Evolutionary conservation across 2,888 invertebrate genomes (phyloP), one percentile per base, ranked within the genome.

Genomic region (Papilio elwesi): DNA sequence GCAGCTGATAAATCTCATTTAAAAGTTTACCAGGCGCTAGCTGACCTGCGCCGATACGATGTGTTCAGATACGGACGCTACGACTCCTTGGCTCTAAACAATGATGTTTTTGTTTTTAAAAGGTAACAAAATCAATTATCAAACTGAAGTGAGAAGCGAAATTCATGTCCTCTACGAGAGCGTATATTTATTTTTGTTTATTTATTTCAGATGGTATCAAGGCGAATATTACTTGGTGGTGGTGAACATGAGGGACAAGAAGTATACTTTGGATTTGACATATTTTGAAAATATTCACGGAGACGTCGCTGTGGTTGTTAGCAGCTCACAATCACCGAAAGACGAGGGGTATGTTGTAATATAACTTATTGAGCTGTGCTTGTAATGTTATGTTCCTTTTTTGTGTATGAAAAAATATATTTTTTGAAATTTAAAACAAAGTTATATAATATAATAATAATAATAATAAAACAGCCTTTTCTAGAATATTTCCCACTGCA

Each of bases 1-100:
- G 79, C 82, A 8, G 85, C 86, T 0, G 82, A 84, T 0, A 87
- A 89, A 49, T 96, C 96, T 43, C 95, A 96, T 76, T 94, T 95
- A 74, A 95, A 95, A 76, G 88, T 96, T 12, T 97, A 96, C 82
- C 92, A 95, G 78, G 85, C 92, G 0, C 81, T 97, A 16, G 87
- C 95, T 0, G 78, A 85, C 11, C 84, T 97, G 8, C 94, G 96
- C 13, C 89, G 94, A 73, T 84, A 91, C 7, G 88, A 92, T 0
- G 93, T 94, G 0, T 86, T 96, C 62, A 88, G 90, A 79, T 81
- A 91, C 38, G 96, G 96, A 5, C 90, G 91, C 57, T 92, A 95
- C 53, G 87, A 90, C 38, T 94, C 95, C 6, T 83, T 93, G 75
- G 94, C 95, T 13, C 74, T 95, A 6, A 93, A 94, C 64, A 84